Evolutionary conservation across 2,797 vertebrate genomes (phyloP), one percentile per base, ranked within the genome.

Genomic region (Pempheris klunzingeri): DNA sequence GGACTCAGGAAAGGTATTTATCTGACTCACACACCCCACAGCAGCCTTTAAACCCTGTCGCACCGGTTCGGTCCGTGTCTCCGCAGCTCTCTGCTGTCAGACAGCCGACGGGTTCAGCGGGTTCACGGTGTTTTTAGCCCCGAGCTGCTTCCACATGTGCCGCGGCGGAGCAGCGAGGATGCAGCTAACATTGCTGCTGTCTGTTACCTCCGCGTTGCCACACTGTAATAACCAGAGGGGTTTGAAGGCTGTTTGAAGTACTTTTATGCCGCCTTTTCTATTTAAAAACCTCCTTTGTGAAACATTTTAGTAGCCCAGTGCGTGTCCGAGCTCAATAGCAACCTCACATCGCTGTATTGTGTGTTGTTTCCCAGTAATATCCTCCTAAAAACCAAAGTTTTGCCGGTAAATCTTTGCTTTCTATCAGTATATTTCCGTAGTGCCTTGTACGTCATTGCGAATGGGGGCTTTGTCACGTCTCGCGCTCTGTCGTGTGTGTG

Each of bases 1-100:
- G 94, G 94, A 93, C 17, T 69, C 92, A 0, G 92, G 78, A 78
- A 95, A 94, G 93, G 94, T 94, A 92, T 77, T 13, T 64, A 5
- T 22, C 4, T 28, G 5, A 43, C 34, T 44, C 39, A 7, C n/a
- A n/a, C n/a, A n/a, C n/a, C n/a, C n/a, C n/a, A n/a, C n/a, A n/a
- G n/a, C n/a, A 8, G 5, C 1, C 6, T 17, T 47, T 14, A 2
- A 39, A 46, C 5, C 55, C 32, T 2, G 76, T 57, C 34, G 26
- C 22, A 82, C 87, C 52, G 3, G 79, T 75, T 58, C 0, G 13
- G 0, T 13, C 32, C 1, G 22, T 39, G 22, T 17, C 10, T 38
- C 26, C 10, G 2, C 13, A 2, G 13, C 30, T 39, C 13, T 10
- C 3, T 0, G 50, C 69, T 80, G 77, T 82, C 70, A 71, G 10